A percentile compares a stretch with the other conserved stretches of the same genome.
Conservation (phyloP, 2,113 vertebrate genomes). For the Rhadina sibilatrix region DNA sequence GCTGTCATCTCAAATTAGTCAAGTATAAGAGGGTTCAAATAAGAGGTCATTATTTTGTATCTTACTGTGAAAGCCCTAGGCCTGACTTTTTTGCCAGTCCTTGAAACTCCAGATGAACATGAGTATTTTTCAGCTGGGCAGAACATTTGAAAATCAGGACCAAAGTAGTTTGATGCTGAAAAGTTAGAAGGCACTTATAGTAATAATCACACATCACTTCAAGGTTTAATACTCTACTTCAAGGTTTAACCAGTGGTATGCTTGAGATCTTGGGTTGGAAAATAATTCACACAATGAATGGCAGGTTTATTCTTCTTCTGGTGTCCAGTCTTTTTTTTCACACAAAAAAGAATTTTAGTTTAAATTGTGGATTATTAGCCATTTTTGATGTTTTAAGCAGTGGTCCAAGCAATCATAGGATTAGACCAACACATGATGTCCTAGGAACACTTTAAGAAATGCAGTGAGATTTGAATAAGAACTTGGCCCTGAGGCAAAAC, state of each 20-base stretch:
- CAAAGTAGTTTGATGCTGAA: not conserved
- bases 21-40: not conserved
- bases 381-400: constrained; percentile 19
- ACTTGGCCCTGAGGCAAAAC: constrained; percentile 1
- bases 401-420: constrained; percentile 9
- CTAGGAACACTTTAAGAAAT: constrained; percentile 6
- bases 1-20: not conserved
- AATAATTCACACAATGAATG: not conserved
- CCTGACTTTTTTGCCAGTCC: not conserved
- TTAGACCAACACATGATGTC: not conserved
- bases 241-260: not conserved
- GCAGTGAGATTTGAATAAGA: not conserved
- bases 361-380: not conserved
- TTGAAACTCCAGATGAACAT: not conserved
- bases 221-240: too few relatives aligned
- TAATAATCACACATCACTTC: not conserved
- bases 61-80: not conserved
- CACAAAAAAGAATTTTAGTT: not conserved
- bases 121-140: not conserved
- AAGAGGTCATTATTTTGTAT: not conserved
- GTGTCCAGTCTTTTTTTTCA: not conserved
- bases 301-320: not conserved
- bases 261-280: not conserved
- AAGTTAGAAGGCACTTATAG: not conserved
- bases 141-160: not conserved